Evolutionary conservation across 2,797 vertebrate genomes (phyloP).

Genomic region (Eulemur albifrons): DNA sequence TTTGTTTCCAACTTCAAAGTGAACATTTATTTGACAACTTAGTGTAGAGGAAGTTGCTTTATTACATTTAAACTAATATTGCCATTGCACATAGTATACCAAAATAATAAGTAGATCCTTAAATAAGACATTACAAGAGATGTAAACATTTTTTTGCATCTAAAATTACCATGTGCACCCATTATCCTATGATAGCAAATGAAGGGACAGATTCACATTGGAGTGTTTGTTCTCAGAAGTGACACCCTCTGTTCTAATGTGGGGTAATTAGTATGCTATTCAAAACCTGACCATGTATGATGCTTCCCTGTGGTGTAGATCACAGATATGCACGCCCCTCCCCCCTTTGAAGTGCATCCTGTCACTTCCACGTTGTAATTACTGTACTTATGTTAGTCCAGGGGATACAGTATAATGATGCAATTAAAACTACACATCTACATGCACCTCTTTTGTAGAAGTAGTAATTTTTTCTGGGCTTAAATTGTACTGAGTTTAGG

Average conservation of each 20-base stretch:
- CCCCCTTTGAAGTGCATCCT: neutral
- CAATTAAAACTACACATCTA: neutral
- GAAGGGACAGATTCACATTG: neutral
- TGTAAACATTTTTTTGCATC: neutral
- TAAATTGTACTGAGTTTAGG: neutral
- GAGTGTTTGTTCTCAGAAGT: neutral
- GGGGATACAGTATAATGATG: neutral
- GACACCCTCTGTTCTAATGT: neutral
- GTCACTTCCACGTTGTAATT: neutral
- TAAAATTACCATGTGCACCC: neutral
- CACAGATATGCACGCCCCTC: accelerated
- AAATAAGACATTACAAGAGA: neutral
- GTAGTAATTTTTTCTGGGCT: neutral
- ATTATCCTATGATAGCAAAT: neutral
- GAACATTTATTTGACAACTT: neutral
- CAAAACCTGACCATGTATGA: accelerated
- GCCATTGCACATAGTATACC: neutral
- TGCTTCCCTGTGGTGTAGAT: neutral
- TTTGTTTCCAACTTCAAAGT: neutral
- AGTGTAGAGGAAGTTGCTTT: neutral
- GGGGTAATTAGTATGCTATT: neutral
- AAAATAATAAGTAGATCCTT: neutral
- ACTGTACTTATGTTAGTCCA: neutral
- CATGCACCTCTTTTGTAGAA: neutral
- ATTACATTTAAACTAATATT: neutral